Base-by-base conservation (phyloP, 2,888 invertebrate species). In the Drosophila rubida region DNA sequence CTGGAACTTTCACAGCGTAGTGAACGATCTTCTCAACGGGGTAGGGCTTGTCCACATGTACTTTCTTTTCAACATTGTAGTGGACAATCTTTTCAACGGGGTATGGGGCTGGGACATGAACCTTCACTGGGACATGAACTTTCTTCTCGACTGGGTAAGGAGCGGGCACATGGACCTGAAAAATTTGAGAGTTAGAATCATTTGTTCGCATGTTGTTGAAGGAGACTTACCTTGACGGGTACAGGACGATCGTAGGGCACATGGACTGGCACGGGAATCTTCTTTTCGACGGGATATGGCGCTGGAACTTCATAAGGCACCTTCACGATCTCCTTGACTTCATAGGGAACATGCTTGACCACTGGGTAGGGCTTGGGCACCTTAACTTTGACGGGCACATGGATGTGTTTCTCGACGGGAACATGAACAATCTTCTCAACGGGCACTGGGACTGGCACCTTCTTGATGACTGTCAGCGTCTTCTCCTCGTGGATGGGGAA, bases 281-380 rank as follows among this genome's bases (percentile, higher is more conserved):
- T 94, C 93, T 95, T 95, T 91, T 95, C 95, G 79, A 95, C 95
- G 87, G 96, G 96, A 93, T 96, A 96, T 81, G 95, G 95, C 81
- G 94, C 94, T 79, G 96, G 95, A 68, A 96, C 94, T 88, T 96
- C 95, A 68, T 95, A 95, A 75, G 96, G 95, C 63, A 96, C 96
- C 91, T 96, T 96, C 53, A 96, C 95, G 92, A 94, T 94, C 91
- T 96, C 96, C 93, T 95, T 95, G 75, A 96, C 95, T 54, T 95
- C 95, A 88, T 94, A 94, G 41, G 95, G 96, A 78, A 94, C 93
- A 91, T 94, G 93, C 92, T 94, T 94, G 91, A 94, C 92, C 75
- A 96, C 95, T 83, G 95, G 95, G 92, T 95, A 95, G 68, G 95
- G 95, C 85, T 94, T 94, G 23, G 95, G 95, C 46, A 95, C 94